Conservation (phyloP, 2,113 vertebrate species). For the Geococcyx californianus region DNA sequence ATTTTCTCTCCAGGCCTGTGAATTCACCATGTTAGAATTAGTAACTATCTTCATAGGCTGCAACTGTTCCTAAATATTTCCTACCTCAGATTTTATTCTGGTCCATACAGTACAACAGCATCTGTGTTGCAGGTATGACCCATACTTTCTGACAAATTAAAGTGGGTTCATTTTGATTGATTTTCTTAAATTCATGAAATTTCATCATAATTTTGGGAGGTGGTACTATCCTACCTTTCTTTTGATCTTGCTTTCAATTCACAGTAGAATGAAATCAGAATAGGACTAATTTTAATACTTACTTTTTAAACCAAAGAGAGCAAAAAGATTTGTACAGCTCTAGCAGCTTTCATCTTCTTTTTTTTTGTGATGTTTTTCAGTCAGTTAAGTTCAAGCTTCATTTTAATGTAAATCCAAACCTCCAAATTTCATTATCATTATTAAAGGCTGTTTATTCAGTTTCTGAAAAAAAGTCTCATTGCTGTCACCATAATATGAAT, state of each 20-base stretch:
- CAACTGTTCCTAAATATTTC: neutral
- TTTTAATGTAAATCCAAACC: slow-evolving; percentile 53
- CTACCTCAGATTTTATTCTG: neutral
- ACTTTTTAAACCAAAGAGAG: neutral
- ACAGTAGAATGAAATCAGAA: neutral
- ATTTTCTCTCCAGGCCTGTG: neutral
- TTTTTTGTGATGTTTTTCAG: slow-evolving; percentile 21
- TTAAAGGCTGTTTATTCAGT: slow-evolving; percentile 45
- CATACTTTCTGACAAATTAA: neutral
- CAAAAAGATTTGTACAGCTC: neutral
- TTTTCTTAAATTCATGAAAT: slow-evolving; percentile 3
- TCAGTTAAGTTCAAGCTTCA: slow-evolving; percentile 6
- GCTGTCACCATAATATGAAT: slow-evolving; percentile 52
- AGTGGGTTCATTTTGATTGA: neutral
- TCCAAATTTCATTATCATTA: slow-evolving; percentile 42
- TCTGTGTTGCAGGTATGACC: neutral
- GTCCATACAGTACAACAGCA: neutral
- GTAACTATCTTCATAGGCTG: neutral
- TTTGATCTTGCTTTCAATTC: slow-evolving; percentile 22
- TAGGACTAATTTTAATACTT: neutral
- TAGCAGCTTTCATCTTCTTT: neutral
- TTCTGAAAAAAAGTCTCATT: neutral
- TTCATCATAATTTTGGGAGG: neutral
- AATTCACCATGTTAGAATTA: neutral
- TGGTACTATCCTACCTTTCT: neutral